Evolutionary conservation across 2,888 invertebrate species (phyloP).

Genomic region (Agrotis exclamationis): DNA sequence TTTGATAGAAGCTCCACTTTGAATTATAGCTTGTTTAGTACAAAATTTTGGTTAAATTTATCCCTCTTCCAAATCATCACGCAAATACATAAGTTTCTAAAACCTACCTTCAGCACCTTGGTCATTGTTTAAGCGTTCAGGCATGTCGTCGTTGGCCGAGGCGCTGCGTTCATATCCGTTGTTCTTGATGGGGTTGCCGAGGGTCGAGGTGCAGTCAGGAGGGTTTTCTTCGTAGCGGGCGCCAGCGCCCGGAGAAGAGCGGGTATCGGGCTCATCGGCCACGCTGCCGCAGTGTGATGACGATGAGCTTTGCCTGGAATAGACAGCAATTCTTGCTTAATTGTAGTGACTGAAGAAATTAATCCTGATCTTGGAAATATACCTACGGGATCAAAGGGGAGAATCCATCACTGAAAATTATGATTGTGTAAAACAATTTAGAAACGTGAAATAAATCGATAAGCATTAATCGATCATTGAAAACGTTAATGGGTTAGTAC

Average conservation of each 20-base stretch:
- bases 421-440: neutral
- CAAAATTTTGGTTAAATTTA: constrained; percentile 17
- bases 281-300: constrained; percentile 90
- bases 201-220: constrained; percentile 88
- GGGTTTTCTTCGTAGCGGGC: constrained; percentile 87
- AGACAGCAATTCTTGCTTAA: neutral
- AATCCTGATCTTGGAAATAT: neutral
- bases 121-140: constrained; percentile 88
- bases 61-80: constrained; percentile 59
- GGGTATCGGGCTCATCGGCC: constrained; percentile 88
- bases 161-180: constrained; percentile 89
- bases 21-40: constrained; percentile 17
- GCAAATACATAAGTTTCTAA: constrained; percentile 54
- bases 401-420: neutral
- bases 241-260: constrained; percentile 88
- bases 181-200: constrained; percentile 88
- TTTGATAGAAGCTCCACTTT: constrained; percentile 29
- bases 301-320: constrained; percentile 88
- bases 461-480: constrained; percentile 7
- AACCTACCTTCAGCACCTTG: constrained; percentile 89
- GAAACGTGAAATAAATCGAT: constrained; percentile 2
- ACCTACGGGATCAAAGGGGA: neutral
- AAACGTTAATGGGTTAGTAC: constrained; percentile 5
- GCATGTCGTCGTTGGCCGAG: constrained; percentile 85
- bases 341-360: neutral